Base-by-base conservation (phyloP, 1,140 invertebrate species). In the Zaprionus capensis region DNA sequence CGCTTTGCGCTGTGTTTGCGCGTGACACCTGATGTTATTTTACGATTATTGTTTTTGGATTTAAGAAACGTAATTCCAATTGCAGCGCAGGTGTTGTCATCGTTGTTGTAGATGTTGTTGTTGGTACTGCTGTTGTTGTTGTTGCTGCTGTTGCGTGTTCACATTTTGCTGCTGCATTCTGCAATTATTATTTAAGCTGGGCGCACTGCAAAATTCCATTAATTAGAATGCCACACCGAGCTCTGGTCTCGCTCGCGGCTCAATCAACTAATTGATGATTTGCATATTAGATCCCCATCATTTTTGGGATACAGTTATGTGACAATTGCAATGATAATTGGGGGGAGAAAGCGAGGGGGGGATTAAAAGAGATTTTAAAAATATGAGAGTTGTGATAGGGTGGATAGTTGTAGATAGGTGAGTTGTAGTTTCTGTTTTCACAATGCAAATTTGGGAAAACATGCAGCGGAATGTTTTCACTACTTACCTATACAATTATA, bases 1-100 rank as follows among this genome's bases (percentile, higher is more conserved):
- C 62, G 56, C 59, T 36, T 26, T 12, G 64, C 64, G 80, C 66
- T 75, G 67, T 63, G 67, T 59, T 87, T 88, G 84, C 84, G 85
- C 85, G 85, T 90, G 85, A 88, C 84, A 88, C 84, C 78, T 90
- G 84, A 88, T 90, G 84, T 88, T 88, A 90, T 88, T 88, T 90
- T 90, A 88, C 71, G 84, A 87, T 87, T 87, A 87, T 87, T 87
- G 84, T 88, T 84, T 87, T 87, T 84, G 81, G 84, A 87, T 90
- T 87, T 87, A 90, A 88, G 85, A 80, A 90, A 84, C 70, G 81
- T 82, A 84, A 81, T 87, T 87, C 85, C 84, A 87, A 76, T 81
- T 78, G 84, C 77, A 78, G 38, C 34, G 56, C 82, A 85, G 82
- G 75, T 86, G 82, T 58, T 61, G 73, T 73, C 68, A 61, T 24